Evolutionary conservation across 1,140 invertebrate species (phyloP), one percentile per base, ranked within the genome.

Genomic region (Chrysopa pallens): DNA sequence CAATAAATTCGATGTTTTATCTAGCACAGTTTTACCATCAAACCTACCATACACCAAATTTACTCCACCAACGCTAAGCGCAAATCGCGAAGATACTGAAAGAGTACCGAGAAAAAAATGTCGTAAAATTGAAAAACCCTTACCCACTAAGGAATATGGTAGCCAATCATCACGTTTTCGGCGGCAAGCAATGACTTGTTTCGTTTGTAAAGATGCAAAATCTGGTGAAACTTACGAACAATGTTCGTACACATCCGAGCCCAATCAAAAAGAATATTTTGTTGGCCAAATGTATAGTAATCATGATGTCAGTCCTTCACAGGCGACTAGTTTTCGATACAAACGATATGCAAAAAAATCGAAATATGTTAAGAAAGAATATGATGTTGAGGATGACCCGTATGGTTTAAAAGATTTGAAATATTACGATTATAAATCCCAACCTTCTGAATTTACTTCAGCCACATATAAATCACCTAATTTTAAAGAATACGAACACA

Each of bases 171-270:
- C 42, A 44, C 36, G 48, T 38, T 9, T 40, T 31, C 50, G 47
- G 39, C 42, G 48, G 17, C 51, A 56, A 39, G 49, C 48, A 8
- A 60, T 66, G 58, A 63, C 58, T 31, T 74, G 70, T 42, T 70
- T 67, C 46, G 56, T 62, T 7, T 72, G 69, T 45, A 65, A 64
- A 45, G 62, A 72, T 44, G 57, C 60, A 1, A 56, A 56, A 37
- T 60, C 53, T 27, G 66, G 64, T 13, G 55, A 57, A 1, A 62
- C 50, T 40, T 69, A 60, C 38, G 67, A 69, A 44, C 58, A 66
- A 39, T 72, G 69, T 50, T 63, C 62, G 0, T 67, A 66, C 40
- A 43, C 49, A 3, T 54, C 57, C 4, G 49, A 59, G 23, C 50
- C 55, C 13, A 52, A 59, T 37, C 53, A 51, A n/a, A 53, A 55